Evolutionary conservation across 2,113 vertebrate species (phyloP).

Genomic region (Trogon melanurus): DNA sequence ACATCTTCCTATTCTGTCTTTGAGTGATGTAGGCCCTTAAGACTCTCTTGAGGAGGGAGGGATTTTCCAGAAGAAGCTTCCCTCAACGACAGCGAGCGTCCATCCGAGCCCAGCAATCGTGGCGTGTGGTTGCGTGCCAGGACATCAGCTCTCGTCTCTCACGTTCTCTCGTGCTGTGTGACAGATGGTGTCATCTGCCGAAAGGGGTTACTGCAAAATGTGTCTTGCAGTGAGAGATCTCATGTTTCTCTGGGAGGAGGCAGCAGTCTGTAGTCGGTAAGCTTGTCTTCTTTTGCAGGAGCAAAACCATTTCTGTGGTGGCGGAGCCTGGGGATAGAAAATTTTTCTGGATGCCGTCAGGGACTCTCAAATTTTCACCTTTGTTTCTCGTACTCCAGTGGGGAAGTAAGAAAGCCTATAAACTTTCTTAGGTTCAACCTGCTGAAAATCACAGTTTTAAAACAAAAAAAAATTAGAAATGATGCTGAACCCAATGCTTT

Average conservation of each 20-base stretch:
- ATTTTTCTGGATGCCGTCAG: background rate
- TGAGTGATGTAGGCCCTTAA: background rate
- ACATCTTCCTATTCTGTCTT: background rate
- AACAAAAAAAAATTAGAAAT: background rate
- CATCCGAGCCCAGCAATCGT: background rate
- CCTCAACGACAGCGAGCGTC: background rate
- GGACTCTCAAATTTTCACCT: background rate
- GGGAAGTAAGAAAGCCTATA: background rate
- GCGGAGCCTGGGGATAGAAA: background rate
- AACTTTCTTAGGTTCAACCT: background rate
- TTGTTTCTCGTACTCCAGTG: background rate
- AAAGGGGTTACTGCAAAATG: background rate
- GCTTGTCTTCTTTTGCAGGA: background rate
- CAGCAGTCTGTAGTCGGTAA: background rate
- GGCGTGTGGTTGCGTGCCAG: background rate
- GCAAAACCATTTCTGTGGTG: background rate
- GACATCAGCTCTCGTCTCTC: background rate
- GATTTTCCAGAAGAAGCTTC: background rate
- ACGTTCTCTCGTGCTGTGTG: background rate
- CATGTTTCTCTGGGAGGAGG: background rate
- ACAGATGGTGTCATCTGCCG: conserved; percentile 14
- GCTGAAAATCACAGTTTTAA: background rate
- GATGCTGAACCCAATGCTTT: background rate
- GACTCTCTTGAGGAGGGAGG: background rate
- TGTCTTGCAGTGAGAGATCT: background rate